Evolutionary conservation across 2,888 invertebrate species (phyloP).

Genomic region (Hirtodrosophila histrioides): DNA sequence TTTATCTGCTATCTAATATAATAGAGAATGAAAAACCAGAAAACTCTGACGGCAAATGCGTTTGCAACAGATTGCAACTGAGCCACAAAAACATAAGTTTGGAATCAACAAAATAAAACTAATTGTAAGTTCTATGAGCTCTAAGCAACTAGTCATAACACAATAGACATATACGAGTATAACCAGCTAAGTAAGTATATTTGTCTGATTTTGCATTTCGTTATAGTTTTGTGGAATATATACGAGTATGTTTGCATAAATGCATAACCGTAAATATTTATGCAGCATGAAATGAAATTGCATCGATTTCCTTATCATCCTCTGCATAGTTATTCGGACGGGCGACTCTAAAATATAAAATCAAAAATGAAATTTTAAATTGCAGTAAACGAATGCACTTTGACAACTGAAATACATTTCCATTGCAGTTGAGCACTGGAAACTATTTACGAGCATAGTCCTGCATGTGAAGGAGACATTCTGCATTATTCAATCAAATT

Average conservation of each 20-base stretch:
- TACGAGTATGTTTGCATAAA: conserved; percentile 58
- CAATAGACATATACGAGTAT: conserved; percentile 22
- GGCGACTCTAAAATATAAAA: conserved; percentile 13
- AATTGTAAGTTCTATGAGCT: conserved; percentile 68
- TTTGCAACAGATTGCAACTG: background rate
- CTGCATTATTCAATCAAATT: conserved; percentile 10
- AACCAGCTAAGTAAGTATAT: background rate
- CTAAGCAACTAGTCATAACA: conserved; percentile 70
- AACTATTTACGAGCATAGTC: conserved; percentile 6
- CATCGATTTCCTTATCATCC: conserved; percentile 35
- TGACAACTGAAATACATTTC: conserved; percentile 39
- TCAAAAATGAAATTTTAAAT: conserved; percentile 21
- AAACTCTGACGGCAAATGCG: background rate
- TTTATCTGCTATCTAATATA: conserved; percentile 64
- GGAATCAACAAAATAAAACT: conserved; percentile 24
- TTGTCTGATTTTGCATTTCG: conserved; percentile 25
- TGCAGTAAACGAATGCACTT: conserved; percentile 34
- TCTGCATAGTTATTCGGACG: conserved; percentile 8
- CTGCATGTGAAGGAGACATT: background rate
- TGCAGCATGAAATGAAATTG: conserved; percentile 58
- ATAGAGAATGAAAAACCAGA: conserved; percentile 16
- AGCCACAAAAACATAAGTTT: background rate
- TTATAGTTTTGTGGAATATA: conserved; percentile 25
- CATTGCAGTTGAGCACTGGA: conserved; percentile 32
- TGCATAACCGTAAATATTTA: conserved; percentile 71